Base-by-base conservation (phyloP, 2,797 vertebrate genomes). In the Capromys pilorides region DNA sequence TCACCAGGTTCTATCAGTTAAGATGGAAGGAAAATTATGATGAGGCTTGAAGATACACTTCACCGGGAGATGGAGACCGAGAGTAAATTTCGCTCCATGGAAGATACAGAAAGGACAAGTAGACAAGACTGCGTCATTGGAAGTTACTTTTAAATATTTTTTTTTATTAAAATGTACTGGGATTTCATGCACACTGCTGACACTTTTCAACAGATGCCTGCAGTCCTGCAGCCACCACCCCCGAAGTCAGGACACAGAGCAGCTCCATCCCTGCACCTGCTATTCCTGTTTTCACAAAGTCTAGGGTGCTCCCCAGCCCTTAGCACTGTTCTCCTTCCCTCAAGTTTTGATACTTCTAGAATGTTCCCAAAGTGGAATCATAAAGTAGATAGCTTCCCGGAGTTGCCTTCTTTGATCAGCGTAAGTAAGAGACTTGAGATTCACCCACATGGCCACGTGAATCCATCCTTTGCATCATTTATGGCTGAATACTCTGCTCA, bases 391-490 rank as follows among this genome's bases (percentile, higher is more conserved):
- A 14, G 71, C 57, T 33, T 73, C 71, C 57, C 0, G 21, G n/a
- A 69, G 22, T 14, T 22, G 51, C 41, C 31, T 78, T 51, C 41
- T 69, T 36, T 61, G 4, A 0, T 33, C n/a, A 39, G 64, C 12
- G 0, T 0, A 2, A 36, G 0, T 0, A 2, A 36, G 0, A 4
- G 1, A 1, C 21, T 1, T 24, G 73, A 54, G 21, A 28, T 31
- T 18, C 6, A 22, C 9, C 33, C 39, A 1, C 0, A 6, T 9
- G 4, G 21, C 51, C 28, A 31, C 13, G 7, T 11, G 8, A 24
- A 4, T 7, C 57, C 9, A 0, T 12, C 51, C 8, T 51, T 8
- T 12, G 31, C 21, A 6, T 18, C 18, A 1, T 36, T 31, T 41
- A 31, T 16, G 77, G 59, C 24, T 0, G 5, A 28, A 51, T 57